Evolutionary conservation across 2,888 invertebrate genomes (phyloP), one percentile per base, ranked within the genome.

Genomic region (Harpalus rufipes): DNA sequence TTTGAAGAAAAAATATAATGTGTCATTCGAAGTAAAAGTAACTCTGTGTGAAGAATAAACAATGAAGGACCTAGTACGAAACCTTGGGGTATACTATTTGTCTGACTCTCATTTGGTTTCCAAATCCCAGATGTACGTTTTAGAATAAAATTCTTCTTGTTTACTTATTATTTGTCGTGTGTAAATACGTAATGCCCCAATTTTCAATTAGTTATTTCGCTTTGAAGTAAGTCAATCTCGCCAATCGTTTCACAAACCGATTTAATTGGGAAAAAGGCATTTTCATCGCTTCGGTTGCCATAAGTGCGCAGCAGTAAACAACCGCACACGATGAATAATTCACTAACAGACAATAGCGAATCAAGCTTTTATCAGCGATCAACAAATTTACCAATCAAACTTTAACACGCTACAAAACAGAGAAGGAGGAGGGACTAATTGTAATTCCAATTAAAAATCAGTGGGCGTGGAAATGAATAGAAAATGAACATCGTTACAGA

Each of bases 311-410:
- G 10, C 12, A 8, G 6, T 32, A 32, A 32, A 32, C 32, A 51
- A 51, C 44, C 2, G 44, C 44, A 51, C 44, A 51, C 4, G 44
- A 51, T 51, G 44, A 51, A 51, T 51, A 51, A 51, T 51, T 51
- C 44, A 51, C 44, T 32, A 51, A 12, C 44, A 51, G 44, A 51
- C 44, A 51, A 51, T 51, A 51, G 44, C 44, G 44, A 51, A 51
- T 51, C 44, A 51, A 51, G 44, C 44, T 4, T 51, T 51, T 51
- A 51, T 51, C 44, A 51, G 1, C 44, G 10, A 5, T 51, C 44
- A 51, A 51, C 44, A 5, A 32, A 32, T 32, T 32, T 32, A 32
- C 32, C 32, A 32, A 32, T 32, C 32, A 32, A 32, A 32, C 32
- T 32, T 32, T 32, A 32, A 32, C 32, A 32, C 32, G 32, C 32